phyloP scores from a whole-genome alignment of 2,113 vertebrate genomes.

The Vimba vimba region DNA sequence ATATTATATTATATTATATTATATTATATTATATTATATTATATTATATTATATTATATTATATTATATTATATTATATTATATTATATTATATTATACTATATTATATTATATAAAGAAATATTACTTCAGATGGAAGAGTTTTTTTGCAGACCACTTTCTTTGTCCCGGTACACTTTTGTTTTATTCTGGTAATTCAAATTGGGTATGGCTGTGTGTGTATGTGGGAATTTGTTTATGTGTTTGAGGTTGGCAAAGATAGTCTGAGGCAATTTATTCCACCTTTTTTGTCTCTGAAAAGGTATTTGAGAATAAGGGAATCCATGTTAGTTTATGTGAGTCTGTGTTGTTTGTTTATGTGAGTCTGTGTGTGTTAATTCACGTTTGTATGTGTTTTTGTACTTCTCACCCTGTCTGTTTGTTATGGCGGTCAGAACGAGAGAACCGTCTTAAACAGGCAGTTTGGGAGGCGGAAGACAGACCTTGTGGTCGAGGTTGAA shows the following conservation, averaged over 20 bases:
- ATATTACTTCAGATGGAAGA: background rate
- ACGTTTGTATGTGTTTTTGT: slow-evolving; percentile 40
- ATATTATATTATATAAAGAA: background rate
- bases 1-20: too few relatives aligned
- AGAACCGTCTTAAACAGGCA: slow-evolving; percentile 65
- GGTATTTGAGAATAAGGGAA: background rate
- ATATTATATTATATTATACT: background rate
- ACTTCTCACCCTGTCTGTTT: slow-evolving; percentile 51
- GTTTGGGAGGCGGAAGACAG: slow-evolving; percentile 63
- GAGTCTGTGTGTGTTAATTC: slow-evolving; percentile 32
- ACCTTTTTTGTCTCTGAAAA: background rate
- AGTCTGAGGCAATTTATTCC: slow-evolving; percentile 2
- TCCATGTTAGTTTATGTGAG: slow-evolving; percentile 3
- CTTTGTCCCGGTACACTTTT: background rate
- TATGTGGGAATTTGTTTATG: slow-evolving; percentile 7
- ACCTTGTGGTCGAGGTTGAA: slow-evolving; percentile 60
- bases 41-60: too few relatives aligned
- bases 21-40: too few relatives aligned
- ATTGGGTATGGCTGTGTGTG: background rate
- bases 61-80: background rate
- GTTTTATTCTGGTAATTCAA: slow-evolving; percentile 2
- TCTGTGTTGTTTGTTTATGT: slow-evolving; percentile 29
- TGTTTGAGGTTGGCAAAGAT: background rate
- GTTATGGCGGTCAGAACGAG: slow-evolving; percentile 55
- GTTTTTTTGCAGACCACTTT: background rate